Evolutionary conservation across 1,140 invertebrate species (phyloP).

Genomic region (Akabosia matsudoensis): DNA sequence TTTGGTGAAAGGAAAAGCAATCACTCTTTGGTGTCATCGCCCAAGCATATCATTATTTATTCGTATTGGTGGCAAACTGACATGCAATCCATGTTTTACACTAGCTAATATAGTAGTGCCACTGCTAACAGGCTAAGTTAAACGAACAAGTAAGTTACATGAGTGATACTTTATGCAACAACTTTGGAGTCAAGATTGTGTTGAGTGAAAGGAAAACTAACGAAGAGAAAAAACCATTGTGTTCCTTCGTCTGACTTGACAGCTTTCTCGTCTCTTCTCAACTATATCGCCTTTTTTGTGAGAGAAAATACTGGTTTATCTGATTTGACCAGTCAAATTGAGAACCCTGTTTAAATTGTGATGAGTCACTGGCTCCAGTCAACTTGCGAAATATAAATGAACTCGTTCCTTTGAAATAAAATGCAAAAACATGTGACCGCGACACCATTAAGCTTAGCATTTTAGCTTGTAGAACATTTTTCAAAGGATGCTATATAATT

Average conservation of each 20-base stretch:
- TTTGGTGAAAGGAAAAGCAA: slow-evolving; percentile 10
- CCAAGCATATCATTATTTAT: slow-evolving; percentile 24
- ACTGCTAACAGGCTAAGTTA: background rate
- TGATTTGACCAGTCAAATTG: background rate
- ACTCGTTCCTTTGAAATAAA: background rate
- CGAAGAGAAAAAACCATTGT: background rate
- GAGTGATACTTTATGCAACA: background rate
- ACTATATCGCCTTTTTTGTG: background rate
- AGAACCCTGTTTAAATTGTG: background rate
- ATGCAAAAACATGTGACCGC: background rate
- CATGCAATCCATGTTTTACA: slow-evolving; percentile 12
- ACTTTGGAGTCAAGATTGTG: background rate
- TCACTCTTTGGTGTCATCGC: slow-evolving; percentile 21
- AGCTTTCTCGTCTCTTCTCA: background rate
- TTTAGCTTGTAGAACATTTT: no score
- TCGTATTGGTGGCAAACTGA: slow-evolving; percentile 17
- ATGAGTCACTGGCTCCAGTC: background rate
- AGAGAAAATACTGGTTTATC: background rate
- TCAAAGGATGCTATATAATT: no score
- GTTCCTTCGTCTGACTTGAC: background rate
- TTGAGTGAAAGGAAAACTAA: background rate
- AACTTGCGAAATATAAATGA: background rate
- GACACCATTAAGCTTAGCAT: no score
- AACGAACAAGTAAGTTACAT: background rate
- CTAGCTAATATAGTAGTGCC: background rate